phyloP scores from a whole-genome alignment of 2,888 invertebrate species.

The Hololepta plana region DNA sequence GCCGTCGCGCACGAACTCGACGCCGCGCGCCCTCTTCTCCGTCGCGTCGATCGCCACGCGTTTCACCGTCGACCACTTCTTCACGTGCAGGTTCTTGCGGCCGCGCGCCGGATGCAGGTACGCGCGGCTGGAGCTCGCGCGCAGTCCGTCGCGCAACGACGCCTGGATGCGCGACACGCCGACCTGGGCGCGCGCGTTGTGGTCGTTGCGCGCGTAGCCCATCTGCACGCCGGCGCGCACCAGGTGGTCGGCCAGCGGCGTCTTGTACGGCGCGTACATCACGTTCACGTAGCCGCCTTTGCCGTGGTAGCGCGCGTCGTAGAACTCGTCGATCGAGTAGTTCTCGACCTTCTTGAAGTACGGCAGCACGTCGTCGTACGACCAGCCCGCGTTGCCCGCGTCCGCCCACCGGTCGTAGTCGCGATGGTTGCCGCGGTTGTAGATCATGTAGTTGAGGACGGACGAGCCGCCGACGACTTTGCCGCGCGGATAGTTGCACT shows the following conservation, averaged over 20 bases:
- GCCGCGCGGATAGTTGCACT: slow-evolving; percentile 56
- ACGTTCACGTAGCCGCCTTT: slow-evolving; percentile 36
- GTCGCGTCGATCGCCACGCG: slow-evolving; percentile 26
- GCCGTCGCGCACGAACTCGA: slow-evolving; percentile 25
- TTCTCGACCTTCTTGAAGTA: slow-evolving; percentile 75
- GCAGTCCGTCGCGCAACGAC: slow-evolving; percentile 30
- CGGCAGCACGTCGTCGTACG: slow-evolving; percentile 58
- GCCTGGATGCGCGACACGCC: slow-evolving; percentile 35
- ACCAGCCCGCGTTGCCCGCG: slow-evolving; percentile 50
- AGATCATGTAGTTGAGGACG: slow-evolving; percentile 80
- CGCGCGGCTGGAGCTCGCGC: slow-evolving; percentile 31
- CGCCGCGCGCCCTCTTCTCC: slow-evolving; percentile 26
- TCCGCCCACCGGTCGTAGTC: slow-evolving; percentile 80
- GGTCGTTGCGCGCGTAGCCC: slow-evolving; percentile 45
- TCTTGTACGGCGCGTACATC: slow-evolving; percentile 36
- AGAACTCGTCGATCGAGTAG: slow-evolving; percentile 62
- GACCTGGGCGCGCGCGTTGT: slow-evolving; percentile 38
- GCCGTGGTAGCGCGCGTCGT: slow-evolving; percentile 29
- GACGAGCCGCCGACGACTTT: slow-evolving; percentile 60
- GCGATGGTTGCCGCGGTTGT: slow-evolving; percentile 69
- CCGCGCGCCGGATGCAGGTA: slow-evolving; percentile 29
- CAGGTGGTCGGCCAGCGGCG: slow-evolving; percentile 41
- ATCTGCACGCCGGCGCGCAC: slow-evolving; percentile 41
- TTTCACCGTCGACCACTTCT: slow-evolving; percentile 30
- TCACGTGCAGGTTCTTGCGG: slow-evolving; percentile 33